Evolutionary conservation across 2,888 invertebrate genomes (phyloP).

Genomic region (Luffia ferchaultella): DNA sequence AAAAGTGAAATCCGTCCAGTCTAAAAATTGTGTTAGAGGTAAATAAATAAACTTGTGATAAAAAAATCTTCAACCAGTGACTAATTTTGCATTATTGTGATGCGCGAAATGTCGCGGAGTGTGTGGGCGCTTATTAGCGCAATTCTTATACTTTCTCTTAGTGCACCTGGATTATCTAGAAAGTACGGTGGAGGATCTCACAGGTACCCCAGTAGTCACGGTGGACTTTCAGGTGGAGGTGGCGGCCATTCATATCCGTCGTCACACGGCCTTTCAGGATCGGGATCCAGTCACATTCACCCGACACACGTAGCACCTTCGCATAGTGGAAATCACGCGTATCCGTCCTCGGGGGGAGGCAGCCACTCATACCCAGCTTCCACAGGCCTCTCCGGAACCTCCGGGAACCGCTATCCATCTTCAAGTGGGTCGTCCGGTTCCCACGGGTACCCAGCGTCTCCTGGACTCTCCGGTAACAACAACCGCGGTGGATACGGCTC

Average conservation of each 20-base stretch:
- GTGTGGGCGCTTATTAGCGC: conserved; percentile 32
- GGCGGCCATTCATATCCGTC: conserved; percentile 32
- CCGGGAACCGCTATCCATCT: conserved; percentile 10
- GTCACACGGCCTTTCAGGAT: conserved; percentile 17
- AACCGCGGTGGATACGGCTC: conserved; percentile 6
- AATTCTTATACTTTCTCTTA: conserved; percentile 26
- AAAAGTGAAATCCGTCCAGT: no score
- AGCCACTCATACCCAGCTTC: conserved; percentile 9
- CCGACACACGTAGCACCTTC: background rate
- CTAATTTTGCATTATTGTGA: no score
- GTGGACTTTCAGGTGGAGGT: conserved; percentile 13
- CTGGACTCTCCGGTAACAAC: conserved; percentile 16
- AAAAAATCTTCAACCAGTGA: no score
- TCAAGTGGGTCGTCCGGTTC: conserved; percentile 8
- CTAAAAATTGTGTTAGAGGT: no score
- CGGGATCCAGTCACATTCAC: conserved; percentile 6
- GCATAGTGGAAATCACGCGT: conserved; percentile 7
- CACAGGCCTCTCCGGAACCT: background rate
- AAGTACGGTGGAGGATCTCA: conserved; percentile 19
- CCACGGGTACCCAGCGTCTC: conserved; percentile 20
- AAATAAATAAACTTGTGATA: no score
- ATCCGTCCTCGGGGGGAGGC: conserved; percentile 19
- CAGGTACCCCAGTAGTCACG: conserved; percentile 7
- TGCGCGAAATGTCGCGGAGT: conserved; percentile 24
- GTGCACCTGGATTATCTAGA: conserved; percentile 22